phyloP scores from a whole-genome alignment of 2,113 vertebrate genomes.

The Alligator sinensis region DNA sequence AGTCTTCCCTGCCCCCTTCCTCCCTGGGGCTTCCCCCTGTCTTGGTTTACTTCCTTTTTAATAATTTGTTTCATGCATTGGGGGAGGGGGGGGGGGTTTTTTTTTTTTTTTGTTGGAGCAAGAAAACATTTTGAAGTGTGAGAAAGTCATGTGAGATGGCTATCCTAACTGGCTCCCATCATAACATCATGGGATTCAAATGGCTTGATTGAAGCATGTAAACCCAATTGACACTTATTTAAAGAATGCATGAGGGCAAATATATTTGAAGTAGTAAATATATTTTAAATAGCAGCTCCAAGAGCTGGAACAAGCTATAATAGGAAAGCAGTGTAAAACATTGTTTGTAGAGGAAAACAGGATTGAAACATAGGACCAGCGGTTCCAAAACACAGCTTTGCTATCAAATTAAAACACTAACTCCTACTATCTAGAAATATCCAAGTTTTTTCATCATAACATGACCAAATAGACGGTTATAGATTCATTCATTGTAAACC shows the following conservation, averaged over 20 bases:
- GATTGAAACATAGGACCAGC: conserved; percentile 51
- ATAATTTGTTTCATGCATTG: too few relatives aligned
- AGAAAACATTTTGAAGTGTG: too few relatives aligned
- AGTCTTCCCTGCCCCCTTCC: too few relatives aligned
- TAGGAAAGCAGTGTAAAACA: conserved; percentile 50
- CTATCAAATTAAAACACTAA: conserved; percentile 26
- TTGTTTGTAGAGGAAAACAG: conserved; percentile 44
- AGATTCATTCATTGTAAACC: conserved; percentile 31
- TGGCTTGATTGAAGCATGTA: conserved; percentile 61
- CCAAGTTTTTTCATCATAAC: conserved; percentile 45
- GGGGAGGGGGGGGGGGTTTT: too few relatives aligned
- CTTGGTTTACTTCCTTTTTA: too few relatives aligned
- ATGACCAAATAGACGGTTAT: conserved; percentile 64
- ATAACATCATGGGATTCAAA: conserved; percentile 67
- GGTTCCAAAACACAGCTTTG: conserved; percentile 45
- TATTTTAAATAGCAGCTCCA: conserved; percentile 42
- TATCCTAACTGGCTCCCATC: conserved; percentile 14
- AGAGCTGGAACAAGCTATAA: conserved; percentile 54
- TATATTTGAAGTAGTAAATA: conserved; percentile 54
- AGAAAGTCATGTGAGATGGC: too few relatives aligned
- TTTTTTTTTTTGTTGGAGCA: too few relatives aligned
- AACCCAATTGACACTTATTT: conserved; percentile 44
- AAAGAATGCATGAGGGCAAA: conserved; percentile 68
- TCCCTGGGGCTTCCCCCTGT: too few relatives aligned
- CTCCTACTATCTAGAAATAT: conserved; percentile 42